Percentiles rank a stretch among this genome's conserved stretches.
These are phyloP conservation scores for Allobates femoralis DNA, from an alignment of 2,797 vertebrate genomes.

Conservation along the genomic window DNA sequence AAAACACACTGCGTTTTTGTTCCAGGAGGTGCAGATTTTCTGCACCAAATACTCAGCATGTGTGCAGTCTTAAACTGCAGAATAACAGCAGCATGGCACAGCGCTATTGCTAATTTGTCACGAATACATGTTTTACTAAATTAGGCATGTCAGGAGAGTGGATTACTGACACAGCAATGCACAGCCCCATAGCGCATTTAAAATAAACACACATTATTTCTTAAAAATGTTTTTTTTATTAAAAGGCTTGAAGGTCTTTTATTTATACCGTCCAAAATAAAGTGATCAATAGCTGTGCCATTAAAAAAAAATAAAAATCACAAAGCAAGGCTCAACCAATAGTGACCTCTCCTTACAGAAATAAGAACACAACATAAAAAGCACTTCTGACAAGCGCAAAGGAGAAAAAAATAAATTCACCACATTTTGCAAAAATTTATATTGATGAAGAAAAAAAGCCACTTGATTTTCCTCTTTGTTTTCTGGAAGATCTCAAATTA, in stretches of 20 bases:
- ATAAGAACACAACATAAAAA: not conserved
- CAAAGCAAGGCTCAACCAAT: not conserved
- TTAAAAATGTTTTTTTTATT: slow-evolving; percentile 10
- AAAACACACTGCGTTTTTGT: no score
- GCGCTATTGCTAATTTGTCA: no score
- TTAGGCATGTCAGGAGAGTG: no score
- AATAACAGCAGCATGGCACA: no score
- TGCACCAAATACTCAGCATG: no score
- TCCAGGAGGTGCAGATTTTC: no score
- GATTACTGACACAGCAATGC: not conserved
- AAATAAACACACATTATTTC: not conserved
- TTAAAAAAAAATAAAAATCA: not conserved
- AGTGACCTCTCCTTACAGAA: not conserved
- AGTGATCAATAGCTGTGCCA: slow-evolving; percentile 2
- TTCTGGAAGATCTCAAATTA: slow-evolving; percentile 72
- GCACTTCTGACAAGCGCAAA: not conserved
- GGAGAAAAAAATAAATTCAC: not conserved
- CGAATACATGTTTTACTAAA: no score
- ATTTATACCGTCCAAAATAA: not conserved
- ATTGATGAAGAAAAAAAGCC: slow-evolving; percentile 1
- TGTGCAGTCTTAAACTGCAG: no score
- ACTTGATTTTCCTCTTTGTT: slow-evolving; percentile 60
- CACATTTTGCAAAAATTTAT: not conserved
- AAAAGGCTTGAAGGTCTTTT: slow-evolving; percentile 1
- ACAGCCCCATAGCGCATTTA: not conserved